Base-by-base conservation (phyloP, 2,888 invertebrate genomes). In the Sussaba pulchella region DNA sequence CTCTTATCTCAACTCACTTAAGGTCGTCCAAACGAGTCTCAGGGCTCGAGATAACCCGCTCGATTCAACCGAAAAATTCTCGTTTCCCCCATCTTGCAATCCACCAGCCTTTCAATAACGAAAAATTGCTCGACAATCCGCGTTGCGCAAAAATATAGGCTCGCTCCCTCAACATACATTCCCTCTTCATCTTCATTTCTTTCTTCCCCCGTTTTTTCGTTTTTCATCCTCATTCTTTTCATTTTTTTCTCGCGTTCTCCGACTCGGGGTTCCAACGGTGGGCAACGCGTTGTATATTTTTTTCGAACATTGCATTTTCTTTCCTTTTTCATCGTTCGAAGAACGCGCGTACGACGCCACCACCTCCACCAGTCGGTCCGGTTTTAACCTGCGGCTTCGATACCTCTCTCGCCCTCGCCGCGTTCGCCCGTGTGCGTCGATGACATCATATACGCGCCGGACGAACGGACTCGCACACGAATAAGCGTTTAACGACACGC, bases 351-450 rank as follows among this genome's bases (percentile, higher is more conserved):
- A n/a, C 31, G 31, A 9, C 31, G 10, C 54, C n/a, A 31, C 1
- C 50, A 19, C 54, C 82, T 82, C 71, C 90, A 91, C 90, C 90
- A 89, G 91, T 91, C 90, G 89, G 90, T 89, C 91, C 91, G 91
- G 91, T 91, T 91, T 91, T 91, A 89, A 82, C 83, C 81, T 83
- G 83, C 73, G 79, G 81, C 69, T 63, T 39, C 69, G n/a, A n/a
- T 69, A 31, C 26, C 73, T 72, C 73, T 72, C 82, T 72, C 78
- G 80, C 77, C 67, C 70, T 74, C 79, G 69, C 2, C 74, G 57
- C 74, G 57, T 57, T 54, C 78, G 71, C 71, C 61, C 78, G 79
- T 78, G 78, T 78, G 72, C 83, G 83, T 83, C 81, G 83, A 83
- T 84, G 82, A 84, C 83, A 82, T 81, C 82, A 82, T 80, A 84